phyloP scores from a whole-genome alignment of 2,797 vertebrate species.

The Lepus townsendii region DNA sequence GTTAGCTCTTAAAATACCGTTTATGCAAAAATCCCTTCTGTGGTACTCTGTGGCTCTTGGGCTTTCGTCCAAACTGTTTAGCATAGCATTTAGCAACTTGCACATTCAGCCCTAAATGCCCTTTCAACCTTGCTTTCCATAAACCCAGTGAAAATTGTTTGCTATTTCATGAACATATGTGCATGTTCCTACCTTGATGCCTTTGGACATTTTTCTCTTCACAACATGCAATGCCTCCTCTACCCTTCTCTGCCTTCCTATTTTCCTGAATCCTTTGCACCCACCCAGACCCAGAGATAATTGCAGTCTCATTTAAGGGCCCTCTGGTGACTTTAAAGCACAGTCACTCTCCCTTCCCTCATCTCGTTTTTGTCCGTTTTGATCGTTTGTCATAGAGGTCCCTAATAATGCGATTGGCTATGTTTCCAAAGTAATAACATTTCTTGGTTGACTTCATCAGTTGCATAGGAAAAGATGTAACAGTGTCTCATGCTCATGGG shows the following conservation, averaged over 20 bases:
- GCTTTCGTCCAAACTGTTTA: background rate
- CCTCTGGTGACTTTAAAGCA: background rate
- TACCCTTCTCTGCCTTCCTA: background rate
- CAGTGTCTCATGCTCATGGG: background rate
- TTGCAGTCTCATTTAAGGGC: background rate
- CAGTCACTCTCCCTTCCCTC: background rate
- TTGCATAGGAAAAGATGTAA: background rate
- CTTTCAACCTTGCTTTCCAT: background rate
- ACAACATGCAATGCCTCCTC: background rate
- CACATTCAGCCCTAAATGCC: background rate
- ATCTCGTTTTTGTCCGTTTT: background rate
- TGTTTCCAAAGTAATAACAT: background rate
- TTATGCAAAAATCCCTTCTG: background rate
- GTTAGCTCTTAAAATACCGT: constrained; percentile 38
- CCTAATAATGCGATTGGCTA: background rate
- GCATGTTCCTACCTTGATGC: rapidly evolving
- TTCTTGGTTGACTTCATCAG: background rate
- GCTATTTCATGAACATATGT: background rate
- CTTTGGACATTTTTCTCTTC: background rate
- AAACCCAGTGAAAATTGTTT: background rate
- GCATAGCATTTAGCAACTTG: background rate
- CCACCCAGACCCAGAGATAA: background rate
- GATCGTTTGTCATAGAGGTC: background rate
- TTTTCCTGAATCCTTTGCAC: constrained; percentile 5
- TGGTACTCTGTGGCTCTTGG: background rate